These are phyloP conservation scores for Ruditapes philippinarum DNA, from an alignment of 1,140 invertebrate genomes.

Conservation along the genomic window DNA sequence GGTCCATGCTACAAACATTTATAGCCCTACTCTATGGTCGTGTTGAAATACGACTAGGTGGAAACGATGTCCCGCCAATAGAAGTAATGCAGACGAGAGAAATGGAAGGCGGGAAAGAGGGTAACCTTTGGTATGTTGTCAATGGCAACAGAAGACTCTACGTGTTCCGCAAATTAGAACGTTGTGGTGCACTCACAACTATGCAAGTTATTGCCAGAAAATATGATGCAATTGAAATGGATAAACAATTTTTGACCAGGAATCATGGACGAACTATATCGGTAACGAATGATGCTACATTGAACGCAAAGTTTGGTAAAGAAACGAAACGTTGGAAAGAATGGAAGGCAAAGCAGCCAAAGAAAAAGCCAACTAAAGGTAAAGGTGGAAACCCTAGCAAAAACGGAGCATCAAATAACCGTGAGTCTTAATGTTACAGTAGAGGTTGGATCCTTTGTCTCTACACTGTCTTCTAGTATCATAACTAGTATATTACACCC, in stretches of 20 bases:
- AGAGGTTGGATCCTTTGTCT: too few relatives aligned
- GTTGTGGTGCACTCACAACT: slow-evolving; percentile 51
- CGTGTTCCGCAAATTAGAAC: slow-evolving; percentile 54
- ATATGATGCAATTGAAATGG: slow-evolving; percentile 65
- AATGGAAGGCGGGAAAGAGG: neutral
- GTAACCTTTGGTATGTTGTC: slow-evolving; percentile 60
- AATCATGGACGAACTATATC: slow-evolving; percentile 54
- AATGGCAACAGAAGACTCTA: slow-evolving; percentile 61
- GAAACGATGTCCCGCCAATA: slow-evolving; percentile 58
- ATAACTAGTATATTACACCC: too few relatives aligned
- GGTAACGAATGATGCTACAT: slow-evolving; percentile 43
- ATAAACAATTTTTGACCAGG: slow-evolving; percentile 62
- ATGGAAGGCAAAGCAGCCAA: slow-evolving; percentile 56
- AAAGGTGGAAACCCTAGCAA: neutral
- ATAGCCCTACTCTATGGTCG: slow-evolving; percentile 51
- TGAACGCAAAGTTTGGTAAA: slow-evolving; percentile 45
- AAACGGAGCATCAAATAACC: neutral
- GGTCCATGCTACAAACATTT: slow-evolving; percentile 58
- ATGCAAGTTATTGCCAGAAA: slow-evolving; percentile 61
- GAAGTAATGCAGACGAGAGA: slow-evolving; percentile 65
- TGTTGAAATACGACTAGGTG: slow-evolving; percentile 51
- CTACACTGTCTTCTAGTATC: too few relatives aligned
- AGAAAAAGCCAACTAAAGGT: slow-evolving; percentile 26
- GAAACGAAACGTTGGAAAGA: slow-evolving; percentile 60
- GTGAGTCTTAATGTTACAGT: neutral